Conservation (phyloP, 2,888 invertebrate genomes). For the Stenodema calcarata region DNA sequence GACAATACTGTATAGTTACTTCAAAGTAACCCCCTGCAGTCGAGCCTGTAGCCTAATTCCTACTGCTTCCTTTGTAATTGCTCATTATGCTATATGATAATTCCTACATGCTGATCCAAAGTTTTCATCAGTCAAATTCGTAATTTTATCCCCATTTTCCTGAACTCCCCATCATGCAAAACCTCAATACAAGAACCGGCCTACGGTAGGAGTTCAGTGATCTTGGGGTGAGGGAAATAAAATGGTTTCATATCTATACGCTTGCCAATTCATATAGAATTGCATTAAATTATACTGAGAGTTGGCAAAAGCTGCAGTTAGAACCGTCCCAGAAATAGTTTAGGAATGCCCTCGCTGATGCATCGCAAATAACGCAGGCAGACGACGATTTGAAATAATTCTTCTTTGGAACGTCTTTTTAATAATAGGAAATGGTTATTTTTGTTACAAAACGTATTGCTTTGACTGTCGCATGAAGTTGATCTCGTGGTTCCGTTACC, state of each 20-base stretch:
- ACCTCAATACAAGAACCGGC: background rate
- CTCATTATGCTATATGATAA: too few species aligned
- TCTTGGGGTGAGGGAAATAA: background rate
- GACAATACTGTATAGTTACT: too few species aligned
- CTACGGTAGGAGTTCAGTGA: background rate
- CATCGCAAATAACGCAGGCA: background rate
- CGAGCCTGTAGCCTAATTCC: too few species aligned
- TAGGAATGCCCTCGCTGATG: background rate
- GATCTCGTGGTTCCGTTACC: background rate
- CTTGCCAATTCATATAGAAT: background rate
- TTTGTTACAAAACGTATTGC: background rate
- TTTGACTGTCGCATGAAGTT: background rate
- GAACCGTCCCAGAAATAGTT: background rate
- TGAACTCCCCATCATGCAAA: too few species aligned
- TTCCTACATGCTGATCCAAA: too few species aligned
- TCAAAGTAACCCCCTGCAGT: too few species aligned
- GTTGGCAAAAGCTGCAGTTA: background rate
- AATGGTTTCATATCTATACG: background rate
- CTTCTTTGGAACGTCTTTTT: background rate
- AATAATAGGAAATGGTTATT: background rate
- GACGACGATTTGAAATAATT: background rate
- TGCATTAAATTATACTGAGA: background rate
- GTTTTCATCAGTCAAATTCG: too few species aligned
- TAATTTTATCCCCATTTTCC: too few species aligned
- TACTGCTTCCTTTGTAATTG: too few species aligned